Base-by-base conservation (phyloP, 2,888 invertebrate species). In the Mechanitis mazaeus region DNA sequence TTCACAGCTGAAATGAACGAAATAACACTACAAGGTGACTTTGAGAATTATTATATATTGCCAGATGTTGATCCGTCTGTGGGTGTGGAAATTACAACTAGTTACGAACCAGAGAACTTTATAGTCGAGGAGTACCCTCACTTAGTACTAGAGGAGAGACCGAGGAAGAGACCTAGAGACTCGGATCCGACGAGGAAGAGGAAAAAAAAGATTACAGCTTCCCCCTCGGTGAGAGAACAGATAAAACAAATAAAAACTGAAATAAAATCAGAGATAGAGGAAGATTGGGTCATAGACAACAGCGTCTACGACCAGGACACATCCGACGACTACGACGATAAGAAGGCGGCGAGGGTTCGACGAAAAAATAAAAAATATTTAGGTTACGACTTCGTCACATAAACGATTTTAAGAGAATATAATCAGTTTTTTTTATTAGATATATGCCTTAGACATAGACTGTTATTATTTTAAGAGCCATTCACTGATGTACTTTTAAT, bases 331-430 rank as follows among this genome's bases (percentile, higher is more conserved):
- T 85, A 79, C 2, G 85, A 87, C 4, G 87, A 87, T 1, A 84
- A 81, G 33, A 86, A 85, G 38, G 84, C 81, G 0, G 81, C 83
- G 0, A 65, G 89, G 3, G 89, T 87, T 1, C 75, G 89, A 65
- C 81, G 90, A 73, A 88, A 87, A 87, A 90, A 89, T 86, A 89
- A 89, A 68, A 89, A 87, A 72, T 90, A 89, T 64, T 56, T 88
- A 28, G 88, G 87, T 0, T 88, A 87, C 60, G 88, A 90, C 64
- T 88, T 88, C 64, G 87, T 88, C 12, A 87, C 86, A 58, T 88
- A 85, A 61, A 33, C 42, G 42, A 11, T 42, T 42, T 42, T 9
- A 42, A 42, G 4, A 35, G 35, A 42, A 42, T 55, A 55, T 54
- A 56, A 60, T 60, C 60, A 56, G 33, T 42, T 56, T 56, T 53